phyloP scores from a whole-genome alignment of 2,888 invertebrate species.

The Miltochrista miniata region DNA sequence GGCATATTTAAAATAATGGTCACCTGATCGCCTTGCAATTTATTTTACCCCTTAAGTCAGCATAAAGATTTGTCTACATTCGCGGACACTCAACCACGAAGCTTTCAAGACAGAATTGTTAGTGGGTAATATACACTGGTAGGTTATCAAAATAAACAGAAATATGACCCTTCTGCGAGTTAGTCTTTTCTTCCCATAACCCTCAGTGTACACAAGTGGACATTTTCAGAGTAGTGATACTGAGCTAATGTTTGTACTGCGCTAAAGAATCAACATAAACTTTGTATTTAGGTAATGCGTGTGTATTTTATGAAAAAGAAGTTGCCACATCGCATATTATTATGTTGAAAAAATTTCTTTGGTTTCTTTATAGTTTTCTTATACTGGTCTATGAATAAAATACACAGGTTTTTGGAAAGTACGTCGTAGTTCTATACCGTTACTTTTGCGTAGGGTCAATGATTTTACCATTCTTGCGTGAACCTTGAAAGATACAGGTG shows the following conservation, averaged over 20 bases:
- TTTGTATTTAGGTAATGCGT: constrained; percentile 25
- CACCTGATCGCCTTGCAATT: too few species aligned
- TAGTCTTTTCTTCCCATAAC: constrained; percentile 21
- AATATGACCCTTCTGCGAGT: constrained; percentile 8
- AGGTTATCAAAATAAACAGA: constrained; percentile 7
- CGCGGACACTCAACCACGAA: not conserved
- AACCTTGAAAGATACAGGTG: too few species aligned
- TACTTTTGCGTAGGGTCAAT: too few species aligned
- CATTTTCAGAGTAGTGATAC: constrained; percentile 24
- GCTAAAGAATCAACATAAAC: constrained; percentile 29
- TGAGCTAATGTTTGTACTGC: constrained; percentile 37
- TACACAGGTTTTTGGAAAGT: too few species aligned
- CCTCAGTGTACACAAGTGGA: constrained; percentile 48
- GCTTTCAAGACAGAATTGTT: not conserved
- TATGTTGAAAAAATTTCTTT: not conserved
- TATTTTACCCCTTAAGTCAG: too few species aligned
- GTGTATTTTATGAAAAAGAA: constrained; percentile 20
- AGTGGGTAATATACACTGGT: constrained; percentile 1
- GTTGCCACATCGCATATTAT: constrained; percentile 17
- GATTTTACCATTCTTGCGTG: too few species aligned
- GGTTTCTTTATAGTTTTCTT: not conserved
- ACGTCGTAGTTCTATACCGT: too few species aligned
- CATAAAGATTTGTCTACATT: too few species aligned
- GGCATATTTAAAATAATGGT: too few species aligned
- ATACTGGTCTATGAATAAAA: too few species aligned